Base-by-base conservation (phyloP, 2,797 vertebrate species). In the Ataeniobius toweri region DNA sequence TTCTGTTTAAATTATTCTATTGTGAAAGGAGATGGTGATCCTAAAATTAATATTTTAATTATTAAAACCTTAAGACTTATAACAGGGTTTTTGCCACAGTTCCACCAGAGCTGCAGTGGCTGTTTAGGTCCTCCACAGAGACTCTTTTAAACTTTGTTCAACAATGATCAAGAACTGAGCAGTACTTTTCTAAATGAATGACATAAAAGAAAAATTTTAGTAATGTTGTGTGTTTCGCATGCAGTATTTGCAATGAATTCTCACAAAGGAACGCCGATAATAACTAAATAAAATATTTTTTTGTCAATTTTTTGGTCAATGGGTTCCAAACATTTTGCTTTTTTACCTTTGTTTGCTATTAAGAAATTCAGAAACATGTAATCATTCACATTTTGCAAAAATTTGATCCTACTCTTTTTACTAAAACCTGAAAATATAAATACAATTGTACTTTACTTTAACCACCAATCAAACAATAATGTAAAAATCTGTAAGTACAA, bases 21-120 rank as follows among this genome's bases (percentile, higher is more conserved):
- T 44, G 14, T 71, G 44, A 31, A 70, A 28, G 5, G 3, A 73
- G 67, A 41, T 12, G 10, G 74, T 44, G 73, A 80, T 79, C n/a
- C 0, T 0, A 24, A 3, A 51, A 55, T 85, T 71, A 78, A 89
- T 85, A 79, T 80, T 83, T 56, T 72, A 68, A 70, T 73, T 55
- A 41, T 53, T 46, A n/a, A 36, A 77, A 74, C 26, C 22, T 65
- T 65, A 7, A 46, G 36, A 36, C 36, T 4, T 46, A 46, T 46
- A 46, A 46, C 44, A 46, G 44, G 44, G 44, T 36, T 65, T 65
- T 36, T 65, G 6, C 18, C 28, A 5, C 18, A 31, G 14, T 20
- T 65, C 18, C 18, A 9, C 18, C 18, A 39, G 61, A 39, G 3
- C 8, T 65, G 31, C 31, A 65, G 18, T 0, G 28, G 31, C 6